Conservation (phyloP, 1,140 invertebrate species). For the Calosoma granatense region DNA sequence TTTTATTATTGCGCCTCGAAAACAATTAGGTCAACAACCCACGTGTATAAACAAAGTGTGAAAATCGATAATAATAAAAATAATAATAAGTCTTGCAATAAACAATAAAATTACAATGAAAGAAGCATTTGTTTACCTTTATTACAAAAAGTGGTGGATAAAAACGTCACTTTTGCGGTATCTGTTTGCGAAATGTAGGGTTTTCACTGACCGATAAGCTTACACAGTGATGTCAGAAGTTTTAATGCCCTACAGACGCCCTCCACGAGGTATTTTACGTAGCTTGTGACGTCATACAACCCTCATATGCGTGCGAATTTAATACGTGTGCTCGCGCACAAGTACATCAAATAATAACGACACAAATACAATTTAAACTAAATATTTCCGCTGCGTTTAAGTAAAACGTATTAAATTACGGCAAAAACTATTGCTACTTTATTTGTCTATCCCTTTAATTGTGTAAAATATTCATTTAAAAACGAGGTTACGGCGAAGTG, state of each 20-base stretch:
- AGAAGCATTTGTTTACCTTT: neutral
- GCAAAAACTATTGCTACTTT: no score
- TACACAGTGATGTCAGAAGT: neutral
- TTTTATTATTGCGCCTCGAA: no score
- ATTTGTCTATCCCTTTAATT: neutral
- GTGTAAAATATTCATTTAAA: neutral
- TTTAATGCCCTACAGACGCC: neutral
- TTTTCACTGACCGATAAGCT: neutral
- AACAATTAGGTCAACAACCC: neutral
- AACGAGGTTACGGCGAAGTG: no score
- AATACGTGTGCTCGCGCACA: no score
- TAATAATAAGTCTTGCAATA: neutral
- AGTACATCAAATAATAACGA: neutral
- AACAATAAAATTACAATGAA: neutral
- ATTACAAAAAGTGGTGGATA: neutral
- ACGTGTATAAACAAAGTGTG: neutral
- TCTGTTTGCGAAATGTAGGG: neutral
- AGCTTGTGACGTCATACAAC: neutral
- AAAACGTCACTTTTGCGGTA: neutral
- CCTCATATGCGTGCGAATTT: neutral
- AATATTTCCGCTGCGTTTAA: no score
- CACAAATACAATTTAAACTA: neutral
- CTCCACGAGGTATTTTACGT: neutral
- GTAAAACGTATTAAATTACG: no score
- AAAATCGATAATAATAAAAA: neutral